Base-by-base conservation (phyloP, 2,797 vertebrate species). In the Synanceia verrucosa region DNA sequence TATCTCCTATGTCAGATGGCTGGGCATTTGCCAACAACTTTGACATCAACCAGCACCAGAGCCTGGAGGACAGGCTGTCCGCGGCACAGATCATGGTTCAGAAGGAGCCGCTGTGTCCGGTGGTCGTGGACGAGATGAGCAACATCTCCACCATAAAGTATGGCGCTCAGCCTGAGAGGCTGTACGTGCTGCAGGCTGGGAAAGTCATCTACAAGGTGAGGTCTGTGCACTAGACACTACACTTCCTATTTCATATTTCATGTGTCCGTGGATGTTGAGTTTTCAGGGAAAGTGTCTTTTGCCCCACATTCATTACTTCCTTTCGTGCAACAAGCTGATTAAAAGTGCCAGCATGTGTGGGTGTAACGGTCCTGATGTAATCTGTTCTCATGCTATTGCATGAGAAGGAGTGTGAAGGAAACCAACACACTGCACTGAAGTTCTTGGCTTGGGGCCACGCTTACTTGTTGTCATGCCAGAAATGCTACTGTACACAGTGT, bases 11-110 rank as follows among this genome's bases (percentile, higher is more conserved):
- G 33, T 71, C 82, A 98, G 97, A 98, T 68, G 96, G 92, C 64
- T 99, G 97, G 97, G 95, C 96, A 78, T 97, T 98, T 75, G 83
- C 82, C 86, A 98, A 97, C 93, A 99, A 99, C 8, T 24, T 96
- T 6, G 71, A 95, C 71, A 97, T 99, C 87, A 95, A 91, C 55
- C 90, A 88, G 58, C 97, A 98, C 89, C 91, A 16, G 75, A 95
- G 71, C 85, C 92, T 98, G 59, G 91, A 95, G 84, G 96, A 98
- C 16, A 88, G 97, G 59, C 86, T 96, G 77, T 82, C 16, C 4
- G 97, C 97, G 4, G 96, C 96, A 31, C 87, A 65, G 18, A 89
- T 95, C 78, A 94, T 98, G 81, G 72, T 96, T 41, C 93, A 95
- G 61, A 94, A 94, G 0, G 84, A 93, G 10, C 96, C 95, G 9